phyloP scores from a whole-genome alignment of 2,797 vertebrate species.

The Sphenopsis melanotis region DNA sequence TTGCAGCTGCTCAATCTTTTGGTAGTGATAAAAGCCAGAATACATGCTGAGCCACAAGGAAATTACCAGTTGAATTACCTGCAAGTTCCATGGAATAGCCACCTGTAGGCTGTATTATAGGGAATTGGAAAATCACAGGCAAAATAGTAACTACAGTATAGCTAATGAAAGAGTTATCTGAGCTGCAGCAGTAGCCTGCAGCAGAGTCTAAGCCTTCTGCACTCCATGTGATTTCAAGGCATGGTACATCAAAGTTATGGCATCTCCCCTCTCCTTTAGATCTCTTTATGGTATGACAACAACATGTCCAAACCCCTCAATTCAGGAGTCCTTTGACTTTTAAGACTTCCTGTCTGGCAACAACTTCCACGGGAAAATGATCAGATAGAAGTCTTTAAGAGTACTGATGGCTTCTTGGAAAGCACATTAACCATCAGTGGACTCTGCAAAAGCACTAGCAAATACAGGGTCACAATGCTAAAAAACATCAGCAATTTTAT shows the following conservation, averaged over 20 bases:
- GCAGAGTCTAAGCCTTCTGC: neutral
- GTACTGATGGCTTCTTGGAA: neutral
- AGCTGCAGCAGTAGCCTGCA: constrained; percentile 25
- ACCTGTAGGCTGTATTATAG: neutral
- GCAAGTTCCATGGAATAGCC: neutral
- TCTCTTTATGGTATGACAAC: constrained; percentile 14
- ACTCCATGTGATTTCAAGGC: neutral
- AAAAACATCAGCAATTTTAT: neutral
- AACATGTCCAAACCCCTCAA: neutral
- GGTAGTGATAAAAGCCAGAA: neutral
- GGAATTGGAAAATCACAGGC: neutral
- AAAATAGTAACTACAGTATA: neutral
- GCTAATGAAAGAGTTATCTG: neutral
- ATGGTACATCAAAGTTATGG: constrained; percentile 32
- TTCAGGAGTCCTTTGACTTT: neutral
- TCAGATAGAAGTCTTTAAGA: neutral
- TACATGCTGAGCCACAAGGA: neutral
- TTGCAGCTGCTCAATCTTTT: neutral
- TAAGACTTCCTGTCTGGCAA: neutral
- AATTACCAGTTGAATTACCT: neutral
- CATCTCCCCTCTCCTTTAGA: neutral
- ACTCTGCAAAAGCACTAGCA: neutral
- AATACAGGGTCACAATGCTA: neutral
- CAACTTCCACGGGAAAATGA: neutral
- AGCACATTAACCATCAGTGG: neutral